Evolutionary conservation across 2,797 vertebrate species (phyloP).

Genomic region (Fundulus diaphanus): DNA sequence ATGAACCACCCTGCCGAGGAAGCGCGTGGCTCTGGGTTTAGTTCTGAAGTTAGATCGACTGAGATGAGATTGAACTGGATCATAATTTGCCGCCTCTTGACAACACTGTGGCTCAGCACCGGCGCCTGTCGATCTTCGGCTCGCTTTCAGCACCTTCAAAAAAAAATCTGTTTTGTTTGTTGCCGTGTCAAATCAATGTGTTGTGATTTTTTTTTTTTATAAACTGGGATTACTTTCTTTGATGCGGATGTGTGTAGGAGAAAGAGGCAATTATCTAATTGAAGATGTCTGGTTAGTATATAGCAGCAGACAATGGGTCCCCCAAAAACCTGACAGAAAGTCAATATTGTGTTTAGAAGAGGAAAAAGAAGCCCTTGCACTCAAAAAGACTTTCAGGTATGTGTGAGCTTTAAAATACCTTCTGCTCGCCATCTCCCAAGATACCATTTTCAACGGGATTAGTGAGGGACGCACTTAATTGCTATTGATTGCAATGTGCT

Average conservation of each 20-base stretch:
- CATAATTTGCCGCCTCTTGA: constrained; percentile 29
- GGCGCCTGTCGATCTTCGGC: neutral
- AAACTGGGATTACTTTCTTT: constrained; percentile 12
- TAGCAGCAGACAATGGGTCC: constrained; percentile 23
- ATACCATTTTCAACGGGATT: constrained; percentile 90
- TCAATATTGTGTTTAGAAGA: constrained; percentile 49
- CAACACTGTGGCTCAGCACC: neutral
- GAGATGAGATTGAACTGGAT: constrained; percentile 33
- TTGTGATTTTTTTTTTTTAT: constrained; percentile 1
- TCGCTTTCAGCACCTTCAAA: constrained; percentile 7
- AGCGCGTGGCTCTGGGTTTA: constrained; percentile 6
- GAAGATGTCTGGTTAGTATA: constrained; percentile 40
- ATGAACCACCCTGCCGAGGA: neutral
- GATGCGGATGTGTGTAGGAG: constrained; percentile 34
- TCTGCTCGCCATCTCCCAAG: constrained; percentile 80
- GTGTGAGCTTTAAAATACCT: constrained; percentile 60
- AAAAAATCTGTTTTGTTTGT: neutral
- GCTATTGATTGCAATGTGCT: constrained; percentile 93
- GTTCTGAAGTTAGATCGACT: constrained; percentile 11
- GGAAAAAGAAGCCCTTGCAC: constrained; percentile 64
- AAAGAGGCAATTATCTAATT: constrained; percentile 53
- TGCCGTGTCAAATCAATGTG: neutral
- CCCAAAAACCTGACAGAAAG: constrained; percentile 44
- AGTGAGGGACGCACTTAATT: constrained; percentile 94
- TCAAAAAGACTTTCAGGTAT: constrained; percentile 43